Evolutionary conservation across 2,888 invertebrate genomes (phyloP).

Genomic region (Tipula lateralis): DNA sequence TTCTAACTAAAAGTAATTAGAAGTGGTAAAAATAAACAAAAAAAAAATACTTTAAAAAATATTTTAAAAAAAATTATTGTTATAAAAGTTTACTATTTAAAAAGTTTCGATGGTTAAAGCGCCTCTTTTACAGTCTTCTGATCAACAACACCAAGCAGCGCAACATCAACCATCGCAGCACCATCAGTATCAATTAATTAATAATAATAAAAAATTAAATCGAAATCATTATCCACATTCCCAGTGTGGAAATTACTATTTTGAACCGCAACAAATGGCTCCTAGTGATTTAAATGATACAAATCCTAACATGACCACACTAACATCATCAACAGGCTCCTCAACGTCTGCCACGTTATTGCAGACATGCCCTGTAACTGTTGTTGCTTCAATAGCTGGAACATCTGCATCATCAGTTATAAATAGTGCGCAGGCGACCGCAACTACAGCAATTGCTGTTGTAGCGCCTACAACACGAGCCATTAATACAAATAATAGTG

Average conservation of each 20-base stretch:
- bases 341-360: not conserved
- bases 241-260: not conserved
- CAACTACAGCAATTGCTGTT: slow-evolving; percentile 30
- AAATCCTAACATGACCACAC: not conserved
- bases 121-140: slow-evolving; percentile 34
- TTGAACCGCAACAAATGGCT: not conserved
- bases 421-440: not conserved
- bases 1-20: not conserved
- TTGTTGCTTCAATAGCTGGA: not conserved
- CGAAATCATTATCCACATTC: not conserved
- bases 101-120: slow-evolving; percentile 34
- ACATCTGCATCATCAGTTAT: not conserved
- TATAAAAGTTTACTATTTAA: not conserved
- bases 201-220: not conserved
- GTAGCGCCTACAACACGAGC: slow-evolving; percentile 30
- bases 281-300: not conserved
- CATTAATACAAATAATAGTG: not conserved
- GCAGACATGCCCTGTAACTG: not conserved
- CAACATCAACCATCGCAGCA: slow-evolving; percentile 36
- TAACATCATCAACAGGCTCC: not conserved
- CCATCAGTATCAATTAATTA: slow-evolving; percentile 31
- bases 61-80: not conserved
- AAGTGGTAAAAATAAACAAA: not conserved
- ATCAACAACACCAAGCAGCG: slow-evolving; percentile 26
- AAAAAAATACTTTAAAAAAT: not conserved